These are phyloP conservation scores for Oophaga pumilio DNA, from an alignment of 2,113 vertebrate species.

Conservation along the genomic window DNA sequence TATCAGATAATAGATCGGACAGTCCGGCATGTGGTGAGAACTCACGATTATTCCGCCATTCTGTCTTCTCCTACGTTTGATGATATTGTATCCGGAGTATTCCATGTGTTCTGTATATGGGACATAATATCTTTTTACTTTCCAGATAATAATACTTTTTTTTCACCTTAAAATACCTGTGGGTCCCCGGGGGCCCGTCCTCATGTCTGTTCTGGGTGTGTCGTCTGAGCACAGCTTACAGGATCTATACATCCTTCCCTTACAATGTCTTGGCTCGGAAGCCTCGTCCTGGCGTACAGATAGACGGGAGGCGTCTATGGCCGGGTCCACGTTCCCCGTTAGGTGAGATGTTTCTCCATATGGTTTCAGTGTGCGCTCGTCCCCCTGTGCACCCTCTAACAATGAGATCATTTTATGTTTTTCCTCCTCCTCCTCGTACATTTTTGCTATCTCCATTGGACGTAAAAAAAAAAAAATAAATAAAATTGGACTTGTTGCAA, in stretches of 20 bases:
- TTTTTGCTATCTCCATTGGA: constrained; percentile 25
- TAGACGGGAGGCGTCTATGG: constrained; percentile 21
- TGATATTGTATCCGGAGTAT: not conserved
- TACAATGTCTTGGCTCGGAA: not conserved
- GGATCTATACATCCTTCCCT: constrained; percentile 3
- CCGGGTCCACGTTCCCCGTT: not conserved
- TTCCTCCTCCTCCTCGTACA: constrained; percentile 8
- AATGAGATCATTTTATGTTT: constrained; percentile 10
- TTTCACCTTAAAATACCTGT: not conserved
- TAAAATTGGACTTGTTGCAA: constrained; percentile 14
- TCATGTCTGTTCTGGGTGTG: not conserved
- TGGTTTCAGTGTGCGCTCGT: constrained; percentile 3
- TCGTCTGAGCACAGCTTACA: not conserved
- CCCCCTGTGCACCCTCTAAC: not conserved
- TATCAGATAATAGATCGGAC: not conserved
- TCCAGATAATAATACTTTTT: not conserved
- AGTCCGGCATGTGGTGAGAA: not conserved
- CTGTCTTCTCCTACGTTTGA: not conserved
- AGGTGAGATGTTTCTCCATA: constrained; percentile 39
- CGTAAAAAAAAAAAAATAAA: not conserved
- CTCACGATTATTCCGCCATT: too few relatives aligned
- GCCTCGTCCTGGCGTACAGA: not conserved
- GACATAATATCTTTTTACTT: not conserved
- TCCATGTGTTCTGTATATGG: not conserved
- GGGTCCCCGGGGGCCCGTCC: not conserved